A percentile compares a stretch with the other conserved stretches of the same genome.
phyloP scores from a whole-genome alignment of 37 sponge, comb jelly and placozoan species.

The Ephydatia muelleri region DNA sequence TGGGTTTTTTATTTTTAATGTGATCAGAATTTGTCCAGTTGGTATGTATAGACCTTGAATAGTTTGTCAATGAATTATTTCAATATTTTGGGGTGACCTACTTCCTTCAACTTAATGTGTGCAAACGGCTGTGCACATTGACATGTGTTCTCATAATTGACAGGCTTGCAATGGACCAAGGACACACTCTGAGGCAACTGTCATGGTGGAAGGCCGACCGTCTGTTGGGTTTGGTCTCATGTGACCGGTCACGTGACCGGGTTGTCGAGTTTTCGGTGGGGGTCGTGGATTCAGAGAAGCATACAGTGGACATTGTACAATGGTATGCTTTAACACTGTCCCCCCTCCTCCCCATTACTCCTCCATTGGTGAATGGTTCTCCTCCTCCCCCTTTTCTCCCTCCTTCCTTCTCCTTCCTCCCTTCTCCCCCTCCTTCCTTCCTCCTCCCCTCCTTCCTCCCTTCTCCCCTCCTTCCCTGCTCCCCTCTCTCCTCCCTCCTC shows the following conservation, averaged over 20 bases:
- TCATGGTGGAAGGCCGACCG: constrained; percentile 50
- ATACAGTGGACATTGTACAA: constrained; percentile 2
- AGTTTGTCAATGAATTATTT: no score
- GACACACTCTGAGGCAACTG: constrained; percentile 52
- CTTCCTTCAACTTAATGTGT: no score
- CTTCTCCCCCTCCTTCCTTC: no score
- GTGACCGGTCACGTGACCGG: constrained; percentile 12
- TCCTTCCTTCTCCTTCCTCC: no score
- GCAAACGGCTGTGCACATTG: neutral
- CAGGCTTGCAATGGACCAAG: no score
- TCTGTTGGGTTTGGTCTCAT: constrained; percentile 44
- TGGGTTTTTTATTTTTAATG: no score
- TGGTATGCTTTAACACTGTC: constrained; percentile 8
- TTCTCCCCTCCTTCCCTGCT: neutral
- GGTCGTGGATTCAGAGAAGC: constrained; percentile 13
- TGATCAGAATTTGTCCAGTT: no score
- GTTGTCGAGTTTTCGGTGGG: constrained; percentile 30
- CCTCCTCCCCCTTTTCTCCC: no score
- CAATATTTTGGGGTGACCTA: no score
- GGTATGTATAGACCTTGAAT: no score
- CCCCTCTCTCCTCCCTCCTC: neutral
- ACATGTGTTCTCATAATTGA: neutral
- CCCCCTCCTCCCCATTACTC: neutral
- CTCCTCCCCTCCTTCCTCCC: neutral
- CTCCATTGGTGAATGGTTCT: no score